Evolutionary conservation across 2,113 vertebrate genomes (phyloP), one percentile per base, ranked within the genome.

Genomic region (Pandion haliaetus): DNA sequence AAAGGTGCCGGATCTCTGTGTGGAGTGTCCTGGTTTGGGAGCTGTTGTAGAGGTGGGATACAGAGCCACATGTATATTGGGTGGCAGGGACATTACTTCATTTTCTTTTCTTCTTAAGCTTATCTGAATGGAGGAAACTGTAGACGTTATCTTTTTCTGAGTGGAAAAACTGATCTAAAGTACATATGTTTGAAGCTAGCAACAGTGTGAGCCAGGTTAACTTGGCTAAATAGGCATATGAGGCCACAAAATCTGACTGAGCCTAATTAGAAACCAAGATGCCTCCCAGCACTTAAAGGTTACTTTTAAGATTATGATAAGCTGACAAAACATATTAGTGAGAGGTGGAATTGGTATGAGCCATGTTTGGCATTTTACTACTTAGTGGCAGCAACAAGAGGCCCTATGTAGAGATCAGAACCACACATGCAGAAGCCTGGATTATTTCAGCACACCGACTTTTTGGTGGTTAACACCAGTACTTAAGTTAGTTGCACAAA

Each of bases 231-330:
- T 65, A 81, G 69, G 85, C 50, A 6, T 55, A 47, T 5, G 59
- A 78, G 59, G 58, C 88, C 86, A 66, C 89, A 59, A 42, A 86
- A 74, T 79, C 77, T 86, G 86, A 40, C 58, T n/a, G 86, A 86
- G 80, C 82, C 77, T 96, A 62, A 93, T 91, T 86, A 89, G 86
- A 82, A 74, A 54, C 20, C 90, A 80, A 24, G 74, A 76, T 88
- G 74, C 82, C 86, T 95, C 88, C 79, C 71, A 83, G 95, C 91
- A 58, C 82, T 90, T 88, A 77, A 65, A 65, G 79, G 49, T 72
- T 90, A 76, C 94, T 95, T 94, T 95, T 77, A 86, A 92, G 95
- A 73, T 80, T 65, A 25, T 80, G 95, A 95, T 80, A 93, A 90
- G 45, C 82, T 95, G 94, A 95, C 86, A 95, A 86, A 97, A 93